phyloP scores from a whole-genome alignment of 1,140 invertebrate species.

The Grapholita molesta region DNA sequence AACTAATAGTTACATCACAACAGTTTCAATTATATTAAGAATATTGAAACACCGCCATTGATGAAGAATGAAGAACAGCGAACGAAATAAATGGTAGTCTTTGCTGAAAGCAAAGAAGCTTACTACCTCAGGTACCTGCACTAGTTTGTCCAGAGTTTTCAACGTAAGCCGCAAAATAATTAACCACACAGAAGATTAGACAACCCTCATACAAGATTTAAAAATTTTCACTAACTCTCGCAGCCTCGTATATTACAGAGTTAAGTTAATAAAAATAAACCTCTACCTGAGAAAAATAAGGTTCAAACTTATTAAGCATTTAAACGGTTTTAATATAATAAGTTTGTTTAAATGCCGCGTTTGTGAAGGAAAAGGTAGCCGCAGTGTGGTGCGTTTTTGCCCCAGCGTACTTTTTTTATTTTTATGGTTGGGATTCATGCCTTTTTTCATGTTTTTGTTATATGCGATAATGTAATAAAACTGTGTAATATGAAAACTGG shows the following conservation, averaged over 20 bases:
- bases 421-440: background rate
- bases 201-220: background rate
- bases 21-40: no score
- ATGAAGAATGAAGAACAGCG: no score
- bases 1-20: no score
- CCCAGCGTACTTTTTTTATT: background rate
- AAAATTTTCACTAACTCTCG: background rate
- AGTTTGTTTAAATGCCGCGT: background rate
- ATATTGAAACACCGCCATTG: no score
- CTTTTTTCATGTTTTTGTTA: constrained; percentile 3
- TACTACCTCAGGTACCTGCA: background rate
- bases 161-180: background rate
- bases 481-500: background rate
- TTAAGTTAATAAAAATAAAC: background rate
- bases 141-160: background rate
- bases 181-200: background rate
- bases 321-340: background rate
- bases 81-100: no score
- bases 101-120: no score
- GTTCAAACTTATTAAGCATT: background rate
- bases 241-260: background rate
- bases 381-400: background rate
- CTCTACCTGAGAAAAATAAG: background rate
- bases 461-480: background rate
- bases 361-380: background rate